These are phyloP conservation scores for Cheilosia vernalis DNA, from an alignment of 2,888 invertebrate genomes.

Conservation along the genomic window DNA sequence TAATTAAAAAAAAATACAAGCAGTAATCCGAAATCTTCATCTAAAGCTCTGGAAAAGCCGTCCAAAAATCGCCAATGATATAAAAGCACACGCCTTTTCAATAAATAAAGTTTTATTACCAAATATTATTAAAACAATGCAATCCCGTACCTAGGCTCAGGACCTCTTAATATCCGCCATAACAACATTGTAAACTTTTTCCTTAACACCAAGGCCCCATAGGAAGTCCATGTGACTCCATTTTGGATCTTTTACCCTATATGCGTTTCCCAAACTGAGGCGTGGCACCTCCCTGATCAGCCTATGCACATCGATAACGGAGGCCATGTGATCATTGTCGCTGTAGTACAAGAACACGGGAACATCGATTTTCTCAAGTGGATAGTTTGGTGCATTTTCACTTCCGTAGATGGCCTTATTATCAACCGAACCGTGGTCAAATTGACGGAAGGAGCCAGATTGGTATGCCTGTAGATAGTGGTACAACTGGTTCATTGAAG, in stretches of 20 bases:
- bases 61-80: too few relatives aligned
- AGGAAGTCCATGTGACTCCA: slow-evolving; percentile 81
- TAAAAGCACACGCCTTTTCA: too few relatives aligned
- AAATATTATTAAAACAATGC: too few relatives aligned
- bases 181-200: slow-evolving; percentile 78
- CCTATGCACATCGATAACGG: slow-evolving; percentile 79
- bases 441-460: slow-evolving; percentile 77
- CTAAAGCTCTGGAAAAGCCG: too few relatives aligned
- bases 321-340: slow-evolving; percentile 79
- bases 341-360: slow-evolving; percentile 79
- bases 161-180: slow-evolving; percentile 31
- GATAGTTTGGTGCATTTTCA: slow-evolving; percentile 76
- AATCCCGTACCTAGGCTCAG: too few relatives aligned
- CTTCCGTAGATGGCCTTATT: slow-evolving; percentile 77
- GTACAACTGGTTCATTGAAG: slow-evolving; percentile 78
- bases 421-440: slow-evolving; percentile 77
- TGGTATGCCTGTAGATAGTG: slow-evolving; percentile 80
- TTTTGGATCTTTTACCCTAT: slow-evolving; percentile 16
- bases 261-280: too few relatives aligned
- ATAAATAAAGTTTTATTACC: too few relatives aligned
- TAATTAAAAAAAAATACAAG: too few relatives aligned
- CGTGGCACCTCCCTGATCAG: slow-evolving; percentile 75
- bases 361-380: slow-evolving; percentile 76
- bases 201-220: slow-evolving; percentile 78
- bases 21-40: too few relatives aligned